Evolutionary conservation across 2,888 invertebrate species (phyloP), one percentile per base, ranked within the genome.

Genomic region (Morpho achilles): DNA sequence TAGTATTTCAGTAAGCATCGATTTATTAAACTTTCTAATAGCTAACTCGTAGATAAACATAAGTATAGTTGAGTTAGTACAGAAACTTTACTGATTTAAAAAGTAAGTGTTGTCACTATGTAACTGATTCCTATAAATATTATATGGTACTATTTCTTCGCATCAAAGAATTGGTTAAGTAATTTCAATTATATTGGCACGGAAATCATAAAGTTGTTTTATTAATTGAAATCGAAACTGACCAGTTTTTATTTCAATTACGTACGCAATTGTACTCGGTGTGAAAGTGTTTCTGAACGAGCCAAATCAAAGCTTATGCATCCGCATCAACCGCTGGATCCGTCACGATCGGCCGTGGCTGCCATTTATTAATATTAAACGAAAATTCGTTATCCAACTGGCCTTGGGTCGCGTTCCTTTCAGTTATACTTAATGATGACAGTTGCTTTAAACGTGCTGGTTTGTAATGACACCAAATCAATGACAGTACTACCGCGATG

Each of bases 341-440:
- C 79, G 82, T 82, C 84, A 87, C 85, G 84, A 85, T 80, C 79
- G 75, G 73, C 82, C 80, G 76, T 81, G 81, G 77, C 78, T 80
- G 81, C 80, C 79, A 82, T 84, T 86, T 86, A 87, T 86, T 85
- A 86, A 87, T 85, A 87, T 84, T 83, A 84, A 87, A 87, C 82
- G 84, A 88, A 90, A 89, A 88, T 89, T 87, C 87, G 87, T 87
- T 87, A 88, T 88, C 81, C 85, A 84, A 79, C 75, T 83, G 82
- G 87, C 90, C 89, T 89, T 87, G 87, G 81, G 73, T 76, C 69
- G 67, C 72, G 85, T 80, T 84, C 87, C 88, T 89, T 89, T 89
- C 88, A 83, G 87, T 87, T 87, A 78, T 81, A 80, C 77, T 83
- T 85, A 88, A 84, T 86, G 87, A 87, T 90, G 87, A 85, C 85